Evolutionary conservation across 2,797 vertebrate genomes (phyloP), one percentile per base, ranked within the genome.

Genomic region (Brachyrhaphis roseni): DNA sequence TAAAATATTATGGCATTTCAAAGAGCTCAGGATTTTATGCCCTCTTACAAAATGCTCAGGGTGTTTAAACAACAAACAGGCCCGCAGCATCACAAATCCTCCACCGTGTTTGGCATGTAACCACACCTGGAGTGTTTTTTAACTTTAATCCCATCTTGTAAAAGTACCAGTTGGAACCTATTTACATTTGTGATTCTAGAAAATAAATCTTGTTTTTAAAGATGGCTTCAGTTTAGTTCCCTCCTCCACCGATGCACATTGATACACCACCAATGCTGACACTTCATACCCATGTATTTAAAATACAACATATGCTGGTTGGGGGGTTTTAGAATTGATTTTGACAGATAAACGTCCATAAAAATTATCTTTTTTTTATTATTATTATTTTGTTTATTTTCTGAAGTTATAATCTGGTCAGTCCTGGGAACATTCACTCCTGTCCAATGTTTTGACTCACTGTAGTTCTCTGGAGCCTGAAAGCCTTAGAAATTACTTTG

Each of bases 21-120:
- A 68, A 26, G 36, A 41, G 64, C 41, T 28, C 26, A 16, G 23
- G 13, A 28, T 72, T n/a, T 46, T 8, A 13, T 31, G 41, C 39
- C 20, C 11, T 43, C 11, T 43, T n/a, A 70, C 39, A n/a, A 70
- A 70, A 26, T 46, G 13, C 68, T n/a, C 68, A 16, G 43, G 26
- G 43, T 72, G 41, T 46, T 72, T 72, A n/a, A 6, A 72, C n/a
- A 45, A 72, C 41, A 46, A 46, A 72, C 68, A 46, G 41, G 43
- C 68, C 43, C 43, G 13, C 68, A 72, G 41, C 41, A 28, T 72
- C 43, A 46, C 41, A 46, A 43, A 45, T 16, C 68, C 43, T 46
- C 43, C n/a, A 72, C 68, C 1, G 3, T 72, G 41, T n/a, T 43
- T 70, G 23, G 39, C 39, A 43, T 68, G 64, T n/a, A n/a, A 71